Percentiles rank a stretch among this genome's conserved stretches.
Evolutionary conservation across 1,140 invertebrate species (phyloP).

Genomic region (Holcopasites calliopsidis): DNA sequence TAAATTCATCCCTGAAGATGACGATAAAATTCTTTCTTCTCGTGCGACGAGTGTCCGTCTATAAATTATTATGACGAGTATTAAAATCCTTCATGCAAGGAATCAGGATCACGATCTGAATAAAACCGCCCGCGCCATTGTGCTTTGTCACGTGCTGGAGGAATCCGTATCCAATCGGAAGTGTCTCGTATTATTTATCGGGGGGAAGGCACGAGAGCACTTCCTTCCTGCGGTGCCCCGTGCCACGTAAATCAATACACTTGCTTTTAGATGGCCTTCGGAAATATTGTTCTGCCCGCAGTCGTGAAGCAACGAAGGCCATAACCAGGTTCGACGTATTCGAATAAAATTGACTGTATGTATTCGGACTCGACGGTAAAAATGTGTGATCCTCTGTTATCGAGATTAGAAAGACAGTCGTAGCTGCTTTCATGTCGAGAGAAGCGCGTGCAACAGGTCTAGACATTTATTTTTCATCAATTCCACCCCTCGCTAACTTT

Average conservation of each 20-base stretch:
- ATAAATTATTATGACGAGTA: not conserved
- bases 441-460: conserved; percentile 50
- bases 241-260: conserved; percentile 40
- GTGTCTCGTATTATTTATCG: conserved; percentile 26
- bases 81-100: not conserved
- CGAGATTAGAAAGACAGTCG: not conserved
- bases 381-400: not conserved
- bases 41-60: not conserved
- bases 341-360: not conserved
- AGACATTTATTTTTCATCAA: not conserved
- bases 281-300: not conserved
- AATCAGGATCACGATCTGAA: not conserved
- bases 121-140: not conserved
- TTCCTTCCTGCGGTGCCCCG: conserved; percentile 22
- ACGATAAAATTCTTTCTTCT: not conserved
- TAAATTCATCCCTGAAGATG: no score
- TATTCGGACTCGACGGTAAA: not conserved
- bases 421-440: no score
- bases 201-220: conserved; percentile 23
- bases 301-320: not conserved
- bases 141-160: conserved; percentile 8
- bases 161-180: conserved; percentile 36
- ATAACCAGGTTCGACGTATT: not conserved
- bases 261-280: conserved; percentile 15
- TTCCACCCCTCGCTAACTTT: no score